Base-by-base conservation (phyloP, 2,113 vertebrate species). In the Pampusana beccarii region DNA sequence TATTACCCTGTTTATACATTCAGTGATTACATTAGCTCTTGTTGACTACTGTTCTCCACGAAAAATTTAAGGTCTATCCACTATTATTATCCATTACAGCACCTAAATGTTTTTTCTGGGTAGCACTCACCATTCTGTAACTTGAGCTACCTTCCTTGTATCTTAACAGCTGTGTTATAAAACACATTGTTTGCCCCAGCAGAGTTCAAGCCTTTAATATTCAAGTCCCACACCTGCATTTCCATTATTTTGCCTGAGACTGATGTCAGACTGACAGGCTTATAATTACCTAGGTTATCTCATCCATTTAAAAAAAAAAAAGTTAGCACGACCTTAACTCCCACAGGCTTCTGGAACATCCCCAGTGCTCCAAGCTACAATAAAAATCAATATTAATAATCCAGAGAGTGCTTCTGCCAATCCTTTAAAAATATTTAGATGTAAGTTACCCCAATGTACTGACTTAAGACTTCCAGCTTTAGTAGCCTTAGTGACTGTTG, bases 201-300 rank as follows among this genome's bases (percentile, higher is more conserved):
- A 81, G 53, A 93, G 23, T 53, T 81, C 57, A 57, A 8, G 69
- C 25, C 61, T 87, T 80, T 82, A 36, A 75, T 87, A 86, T 81
- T 93, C 69, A 81, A 91, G 73, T 61, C 54, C 50, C 54, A 87
- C 24, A 92, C 25, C 48, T 82, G 44, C 42, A 95, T 82, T 94
- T 91, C 57, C 87, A 92, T 87, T 89, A 72, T 54, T 95, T 87
- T 82, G 33, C 50, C 31, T 34, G 21, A 84, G 48, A 92, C 33
- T 75, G 57, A 75, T 87, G 23, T 48, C 65, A 95, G 78, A 72
- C 29, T 87, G 95, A 91, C 86, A 91, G 66, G 53, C 13, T 84
- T 84, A 57, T 75, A 91, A 95, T 79, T 75, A 87, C 66, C 57
- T 71, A 60, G 72, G 77, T 79, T 90, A 95, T 60, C 61, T 75